Conservation (phyloP, 2,113 vertebrate genomes). For the Paratilapia polleni region DNA sequence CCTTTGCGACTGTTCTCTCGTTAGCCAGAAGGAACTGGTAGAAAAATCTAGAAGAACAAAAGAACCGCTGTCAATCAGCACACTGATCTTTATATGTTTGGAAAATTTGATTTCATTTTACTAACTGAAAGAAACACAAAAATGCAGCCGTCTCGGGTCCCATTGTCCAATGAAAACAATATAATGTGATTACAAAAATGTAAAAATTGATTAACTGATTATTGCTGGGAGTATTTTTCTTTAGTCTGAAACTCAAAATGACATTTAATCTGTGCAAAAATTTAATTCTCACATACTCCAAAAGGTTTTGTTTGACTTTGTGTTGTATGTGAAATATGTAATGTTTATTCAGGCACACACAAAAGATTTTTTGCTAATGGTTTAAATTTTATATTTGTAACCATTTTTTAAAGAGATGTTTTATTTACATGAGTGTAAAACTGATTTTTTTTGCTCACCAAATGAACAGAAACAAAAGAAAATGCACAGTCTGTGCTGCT, state of each 20-base stretch:
- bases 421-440: neutral
- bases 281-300: too few species aligned
- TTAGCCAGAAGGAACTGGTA: slow-evolving; percentile 94
- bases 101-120: neutral
- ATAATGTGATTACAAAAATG: neutral
- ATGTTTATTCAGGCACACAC: too few species aligned
- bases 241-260: neutral
- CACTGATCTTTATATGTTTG: too few species aligned
- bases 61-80: too few species aligned
- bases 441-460: neutral
- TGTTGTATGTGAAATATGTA: too few species aligned
- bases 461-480: neutral
- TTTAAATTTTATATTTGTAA: too few species aligned
- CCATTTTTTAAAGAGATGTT: neutral
- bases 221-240: too few species aligned
- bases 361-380: too few species aligned
- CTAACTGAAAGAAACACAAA: neutral
- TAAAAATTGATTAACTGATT: neutral
- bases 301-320: too few species aligned
- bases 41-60: slow-evolving; percentile 83
- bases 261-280: neutral
- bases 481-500: neutral
- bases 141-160: too few species aligned
- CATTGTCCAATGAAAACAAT: neutral
- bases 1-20: slow-evolving; percentile 88